phyloP scores from a whole-genome alignment of 2,113 vertebrate species.

The Catagonus wagneri region DNA sequence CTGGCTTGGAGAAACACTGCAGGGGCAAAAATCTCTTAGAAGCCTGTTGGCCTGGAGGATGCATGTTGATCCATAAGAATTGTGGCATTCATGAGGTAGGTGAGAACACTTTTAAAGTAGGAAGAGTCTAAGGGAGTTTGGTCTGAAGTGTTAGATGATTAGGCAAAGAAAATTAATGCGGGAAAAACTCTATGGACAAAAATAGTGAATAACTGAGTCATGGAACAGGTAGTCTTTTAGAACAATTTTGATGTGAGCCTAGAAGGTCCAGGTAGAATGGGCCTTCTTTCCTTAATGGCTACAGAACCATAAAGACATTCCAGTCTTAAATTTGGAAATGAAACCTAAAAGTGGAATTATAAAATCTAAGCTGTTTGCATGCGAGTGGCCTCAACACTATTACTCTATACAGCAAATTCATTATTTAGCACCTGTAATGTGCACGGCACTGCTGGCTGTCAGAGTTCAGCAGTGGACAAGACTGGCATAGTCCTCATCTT shows the following conservation, averaged over 20 bases:
- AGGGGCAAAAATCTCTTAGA: not conserved
- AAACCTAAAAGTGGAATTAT: slow-evolving; percentile 14
- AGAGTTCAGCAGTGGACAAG: not conserved
- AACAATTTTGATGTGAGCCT: not conserved
- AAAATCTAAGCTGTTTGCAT: slow-evolving; percentile 18
- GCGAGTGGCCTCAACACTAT: not conserved
- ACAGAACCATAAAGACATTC: not conserved
- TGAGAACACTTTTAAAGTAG: not conserved
- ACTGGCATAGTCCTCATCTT: not conserved
- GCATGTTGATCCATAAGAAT: not conserved
- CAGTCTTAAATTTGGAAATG: not conserved
- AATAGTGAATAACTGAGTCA: not conserved
- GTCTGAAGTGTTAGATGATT: not conserved
- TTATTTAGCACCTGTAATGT: not conserved
- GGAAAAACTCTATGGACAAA: slow-evolving; percentile 15
- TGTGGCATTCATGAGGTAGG: not conserved
- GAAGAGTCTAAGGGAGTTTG: not conserved
- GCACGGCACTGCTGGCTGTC: not conserved
- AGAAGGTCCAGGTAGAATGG: not conserved
- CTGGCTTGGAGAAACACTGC: not conserved
- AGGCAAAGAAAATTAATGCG: slow-evolving; percentile 24
- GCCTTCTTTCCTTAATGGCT: not conserved
- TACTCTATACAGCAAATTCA: slow-evolving; percentile 21
- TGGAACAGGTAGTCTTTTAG: not conserved
- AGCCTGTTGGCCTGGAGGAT: not conserved